Evolutionary conservation across 2,797 vertebrate species (phyloP).

Genomic region (Oophaga sylvatica): DNA sequence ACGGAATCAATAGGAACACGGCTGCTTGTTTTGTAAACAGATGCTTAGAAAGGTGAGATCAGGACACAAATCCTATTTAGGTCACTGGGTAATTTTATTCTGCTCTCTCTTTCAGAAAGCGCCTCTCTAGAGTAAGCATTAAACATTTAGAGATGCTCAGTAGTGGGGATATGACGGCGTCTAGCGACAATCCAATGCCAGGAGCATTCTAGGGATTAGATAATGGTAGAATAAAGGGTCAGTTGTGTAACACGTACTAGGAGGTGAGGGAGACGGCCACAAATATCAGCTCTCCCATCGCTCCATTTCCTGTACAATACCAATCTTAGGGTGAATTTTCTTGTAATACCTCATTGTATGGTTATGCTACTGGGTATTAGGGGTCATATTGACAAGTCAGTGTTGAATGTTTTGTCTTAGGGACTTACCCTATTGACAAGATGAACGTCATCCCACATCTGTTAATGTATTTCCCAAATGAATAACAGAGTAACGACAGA

Average conservation of each 20-base stretch:
- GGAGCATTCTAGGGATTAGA: neutral
- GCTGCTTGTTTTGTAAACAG: constrained; percentile 53
- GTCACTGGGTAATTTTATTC: constrained; percentile 69
- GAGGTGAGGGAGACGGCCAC: neutral
- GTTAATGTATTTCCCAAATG: too few relatives aligned
- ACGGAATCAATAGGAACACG: constrained; percentile 49
- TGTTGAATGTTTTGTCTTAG: too few relatives aligned
- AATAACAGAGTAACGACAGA: too few relatives aligned
- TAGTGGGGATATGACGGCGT: constrained; percentile 25
- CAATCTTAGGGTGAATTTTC: too few relatives aligned
- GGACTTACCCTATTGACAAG: too few relatives aligned
- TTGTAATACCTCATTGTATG: neutral
- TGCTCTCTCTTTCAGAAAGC: constrained; percentile 31
- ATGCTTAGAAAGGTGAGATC: constrained; percentile 64
- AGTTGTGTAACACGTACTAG: neutral
- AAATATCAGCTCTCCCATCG: neutral
- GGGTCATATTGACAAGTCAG: too few relatives aligned
- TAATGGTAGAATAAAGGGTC: neutral
- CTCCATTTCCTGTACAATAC: neutral
- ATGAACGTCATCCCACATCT: too few relatives aligned
- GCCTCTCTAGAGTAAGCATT: constrained; percentile 18
- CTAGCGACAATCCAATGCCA: neutral
- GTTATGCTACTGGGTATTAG: neutral
- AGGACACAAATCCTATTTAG: constrained; percentile 67
- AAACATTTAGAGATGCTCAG: constrained; percentile 41